A percentile compares a stretch with the other conserved stretches of the same genome.
These are phyloP conservation scores for Conopomorpha cramerella DNA, from an alignment of 1,140 invertebrate species.

Conservation along the genomic window DNA sequence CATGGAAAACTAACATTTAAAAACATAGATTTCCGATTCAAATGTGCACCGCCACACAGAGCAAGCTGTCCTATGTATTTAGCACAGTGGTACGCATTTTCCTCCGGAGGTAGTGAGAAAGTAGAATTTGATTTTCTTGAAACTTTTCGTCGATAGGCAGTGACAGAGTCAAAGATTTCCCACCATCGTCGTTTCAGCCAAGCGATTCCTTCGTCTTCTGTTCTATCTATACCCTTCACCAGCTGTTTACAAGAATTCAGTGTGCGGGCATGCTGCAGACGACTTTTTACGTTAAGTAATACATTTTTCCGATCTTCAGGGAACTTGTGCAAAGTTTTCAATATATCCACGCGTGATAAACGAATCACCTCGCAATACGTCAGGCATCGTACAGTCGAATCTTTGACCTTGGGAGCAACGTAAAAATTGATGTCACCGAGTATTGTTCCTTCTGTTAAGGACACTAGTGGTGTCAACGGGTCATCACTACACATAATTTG, in stretches of 20 bases:
- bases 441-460: conserved; percentile 33
- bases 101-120: conserved; percentile 24
- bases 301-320: conserved; percentile 26
- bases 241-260: conserved; percentile 31
- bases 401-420: conserved; percentile 17
- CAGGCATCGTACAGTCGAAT: conserved; percentile 22
- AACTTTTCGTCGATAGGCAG: conserved; percentile 16
- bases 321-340: conserved; percentile 25
- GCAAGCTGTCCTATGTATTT: conserved; percentile 46
- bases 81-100: conserved; percentile 32
- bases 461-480: conserved; percentile 27
- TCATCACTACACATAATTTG: conserved; percentile 34
- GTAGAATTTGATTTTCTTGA: conserved; percentile 9
- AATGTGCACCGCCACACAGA: conserved; percentile 24
- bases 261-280: conserved; percentile 32
- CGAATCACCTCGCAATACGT: conserved; percentile 37
- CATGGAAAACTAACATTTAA: conserved; percentile 31
- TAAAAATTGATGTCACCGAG: conserved; percentile 38
- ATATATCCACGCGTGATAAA: conserved; percentile 17
- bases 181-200: conserved; percentile 41
- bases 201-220: conserved; percentile 31
- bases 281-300: conserved; percentile 15
- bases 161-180: conserved; percentile 25
- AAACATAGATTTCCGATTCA: conserved; percentile 32
- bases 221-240: conserved; percentile 26